Evolutionary conservation across 2,888 invertebrate species (phyloP).

Genomic region (Enchytraeus crypticus): DNA sequence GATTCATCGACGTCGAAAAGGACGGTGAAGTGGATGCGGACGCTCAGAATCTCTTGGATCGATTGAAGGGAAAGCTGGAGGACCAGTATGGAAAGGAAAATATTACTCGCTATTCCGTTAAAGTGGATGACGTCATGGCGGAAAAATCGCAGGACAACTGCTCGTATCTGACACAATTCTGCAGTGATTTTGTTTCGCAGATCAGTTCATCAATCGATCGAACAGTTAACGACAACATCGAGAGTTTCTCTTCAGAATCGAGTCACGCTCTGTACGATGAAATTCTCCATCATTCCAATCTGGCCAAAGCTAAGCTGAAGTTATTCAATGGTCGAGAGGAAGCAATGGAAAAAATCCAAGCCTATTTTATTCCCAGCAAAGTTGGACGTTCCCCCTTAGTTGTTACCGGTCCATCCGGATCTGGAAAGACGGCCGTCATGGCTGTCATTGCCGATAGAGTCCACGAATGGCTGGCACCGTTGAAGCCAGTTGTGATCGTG

Average conservation of each 20-base stretch:
- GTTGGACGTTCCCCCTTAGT: slow-evolving; percentile 12
- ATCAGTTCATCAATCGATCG: slow-evolving; percentile 11
- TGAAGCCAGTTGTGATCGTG: slow-evolving; percentile 12
- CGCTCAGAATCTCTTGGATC: not conserved
- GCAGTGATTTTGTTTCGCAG: slow-evolving; percentile 16
- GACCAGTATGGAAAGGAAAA: not conserved
- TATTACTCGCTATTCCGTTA: slow-evolving; percentile 9
- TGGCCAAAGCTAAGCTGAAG: slow-evolving; percentile 18
- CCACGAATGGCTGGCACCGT: slow-evolving; percentile 13
- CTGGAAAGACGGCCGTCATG: slow-evolving; percentile 26
- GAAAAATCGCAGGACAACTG: slow-evolving; percentile 17
- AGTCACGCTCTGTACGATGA: slow-evolving; percentile 12
- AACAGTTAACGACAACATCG: not conserved
- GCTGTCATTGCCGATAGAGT: slow-evolving; percentile 14
- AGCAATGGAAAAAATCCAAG: slow-evolving; percentile 8
- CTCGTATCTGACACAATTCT: slow-evolving; percentile 20
- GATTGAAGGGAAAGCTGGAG: slow-evolving; percentile 9
- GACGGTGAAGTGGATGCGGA: slow-evolving; percentile 7
- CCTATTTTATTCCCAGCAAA: slow-evolving; percentile 9
- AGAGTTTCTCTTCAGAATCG: not conserved
- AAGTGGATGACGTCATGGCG: slow-evolving; percentile 13
- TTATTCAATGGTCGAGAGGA: slow-evolving; percentile 26
- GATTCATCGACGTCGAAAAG: slow-evolving; percentile 11
- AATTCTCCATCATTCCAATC: slow-evolving; percentile 22
- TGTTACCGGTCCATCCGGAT: slow-evolving; percentile 24